Base-by-base conservation (phyloP, 2,797 vertebrate genomes). In the Coregonus suidteri region DNA sequence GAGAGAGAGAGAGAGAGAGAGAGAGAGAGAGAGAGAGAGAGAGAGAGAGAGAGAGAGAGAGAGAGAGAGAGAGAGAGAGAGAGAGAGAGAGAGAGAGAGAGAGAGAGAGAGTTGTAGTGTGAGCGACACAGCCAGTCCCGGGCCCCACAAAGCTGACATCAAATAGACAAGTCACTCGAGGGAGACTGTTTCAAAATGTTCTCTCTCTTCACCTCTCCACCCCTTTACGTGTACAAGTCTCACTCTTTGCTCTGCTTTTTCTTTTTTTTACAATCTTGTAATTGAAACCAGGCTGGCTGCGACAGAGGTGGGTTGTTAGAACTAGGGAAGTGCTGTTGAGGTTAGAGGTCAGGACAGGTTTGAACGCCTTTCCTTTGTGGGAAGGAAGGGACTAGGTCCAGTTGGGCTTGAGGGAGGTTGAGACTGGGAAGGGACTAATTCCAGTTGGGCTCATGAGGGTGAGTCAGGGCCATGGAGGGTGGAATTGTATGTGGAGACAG, bases 261-360 rank as follows among this genome's bases (percentile, higher is more conserved):
- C 83, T 64, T 77, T 76, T 47, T 76, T 68, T 56, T 47, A 62
- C 52, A 25, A 13, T 65, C 47, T 75, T 87, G 87, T 92, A 93
- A 93, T 91, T 85, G 78, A 88, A 93, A 81, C 86, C 91, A 93
- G 87, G 71, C 84, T 70, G 76, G 59, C 83, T 85, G 84, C 75
- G 78, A 84, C 85, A 87, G 86, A 85, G 83, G 82, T 82, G 84
- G 91, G 82, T 80, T 93, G 89, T 92, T 92, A 91, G 85, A 89
- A 86, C 84, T 92, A 77, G 77, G 81, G 89, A 89, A 85, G 81
- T 90, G 87, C 86, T 82, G 84, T 82, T 82, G 79, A 79, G 90
- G 88, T 88, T 85, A 89, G 86, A 90, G 89, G 89, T 73, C 83
- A 86, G 56, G 67, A 76, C 71, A 65, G 83, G 80, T 83, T 86